Evolutionary conservation across 2,113 vertebrate genomes (phyloP).

Genomic region (Paramormyrops kingsleyae): DNA sequence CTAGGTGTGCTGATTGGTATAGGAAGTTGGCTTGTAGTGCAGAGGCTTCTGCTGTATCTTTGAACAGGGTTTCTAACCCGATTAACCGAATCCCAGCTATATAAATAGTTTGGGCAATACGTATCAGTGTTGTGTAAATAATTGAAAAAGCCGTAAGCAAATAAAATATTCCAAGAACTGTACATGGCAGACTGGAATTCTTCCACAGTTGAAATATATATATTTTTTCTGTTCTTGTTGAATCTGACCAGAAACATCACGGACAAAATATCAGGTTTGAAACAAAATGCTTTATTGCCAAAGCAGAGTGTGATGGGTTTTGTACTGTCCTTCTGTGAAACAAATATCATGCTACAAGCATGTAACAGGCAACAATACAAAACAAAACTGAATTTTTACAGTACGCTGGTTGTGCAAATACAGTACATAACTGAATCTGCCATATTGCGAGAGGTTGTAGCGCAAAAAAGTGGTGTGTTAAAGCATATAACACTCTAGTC

Average conservation of each 20-base stretch:
- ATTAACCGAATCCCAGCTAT: background rate
- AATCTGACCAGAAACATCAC: background rate
- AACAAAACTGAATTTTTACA: background rate
- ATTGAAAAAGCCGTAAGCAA: background rate
- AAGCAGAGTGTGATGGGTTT: background rate
- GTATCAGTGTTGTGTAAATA: background rate
- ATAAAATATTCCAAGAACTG: background rate
- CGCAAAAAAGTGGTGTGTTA: background rate
- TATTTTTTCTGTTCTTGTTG: background rate
- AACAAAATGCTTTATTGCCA: background rate
- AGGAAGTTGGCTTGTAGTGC: background rate
- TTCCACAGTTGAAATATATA: background rate
- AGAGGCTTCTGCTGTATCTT: background rate
- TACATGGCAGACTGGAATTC: background rate
- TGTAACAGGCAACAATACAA: background rate
- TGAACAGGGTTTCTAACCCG: background rate
- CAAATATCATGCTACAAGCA: background rate
- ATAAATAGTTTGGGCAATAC: background rate
- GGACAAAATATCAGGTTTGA: background rate
- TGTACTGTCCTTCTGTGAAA: background rate
- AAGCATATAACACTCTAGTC: background rate
- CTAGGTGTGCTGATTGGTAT: background rate
- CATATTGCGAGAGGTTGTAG: background rate
- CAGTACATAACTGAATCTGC: background rate
- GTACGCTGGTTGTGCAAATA: constrained; percentile 5